phyloP scores from a whole-genome alignment of 2,113 vertebrate genomes.

The Cettia cetti region DNA sequence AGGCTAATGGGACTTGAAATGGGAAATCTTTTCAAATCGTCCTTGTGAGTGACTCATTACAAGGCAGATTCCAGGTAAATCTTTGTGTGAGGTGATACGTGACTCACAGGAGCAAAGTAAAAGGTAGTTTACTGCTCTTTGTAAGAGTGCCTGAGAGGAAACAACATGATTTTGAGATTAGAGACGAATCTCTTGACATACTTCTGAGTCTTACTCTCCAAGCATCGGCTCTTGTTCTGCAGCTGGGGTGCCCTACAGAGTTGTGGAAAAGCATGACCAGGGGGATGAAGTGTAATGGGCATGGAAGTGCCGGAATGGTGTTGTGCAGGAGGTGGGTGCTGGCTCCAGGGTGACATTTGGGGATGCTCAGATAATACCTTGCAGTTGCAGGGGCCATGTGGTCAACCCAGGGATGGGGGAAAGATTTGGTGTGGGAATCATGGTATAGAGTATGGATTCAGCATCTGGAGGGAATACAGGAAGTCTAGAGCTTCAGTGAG shows the following conservation, averaged over 20 bases:
- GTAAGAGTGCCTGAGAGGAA: not conserved
- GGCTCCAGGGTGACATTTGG: not conserved
- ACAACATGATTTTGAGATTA: not conserved
- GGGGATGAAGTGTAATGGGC: not conserved
- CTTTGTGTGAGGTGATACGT: not conserved
- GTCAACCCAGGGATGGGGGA: accelerated
- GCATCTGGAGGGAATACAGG: not conserved
- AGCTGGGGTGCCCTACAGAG: not conserved
- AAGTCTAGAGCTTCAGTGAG: not conserved
- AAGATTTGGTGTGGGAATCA: not conserved
- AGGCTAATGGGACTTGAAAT: constrained; percentile 38
- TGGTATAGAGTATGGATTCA: accelerated
- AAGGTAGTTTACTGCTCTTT: constrained; percentile 12
- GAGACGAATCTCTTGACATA: not conserved
- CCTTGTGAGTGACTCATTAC: constrained; percentile 45
- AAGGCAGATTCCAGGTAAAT: constrained; percentile 59
- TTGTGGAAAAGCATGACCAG: not conserved
- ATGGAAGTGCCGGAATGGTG: not conserved
- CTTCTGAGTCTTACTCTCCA: not conserved
- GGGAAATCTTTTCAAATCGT: constrained; percentile 43
- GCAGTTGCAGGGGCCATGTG: accelerated
- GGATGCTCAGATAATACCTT: not conserved
- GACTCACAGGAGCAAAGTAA: constrained; percentile 21
- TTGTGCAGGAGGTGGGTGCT: accelerated
- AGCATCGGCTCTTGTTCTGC: not conserved